These are phyloP conservation scores for Neodon shergylaensis DNA, from an alignment of 2,113 vertebrate genomes.

Conservation along the genomic window DNA sequence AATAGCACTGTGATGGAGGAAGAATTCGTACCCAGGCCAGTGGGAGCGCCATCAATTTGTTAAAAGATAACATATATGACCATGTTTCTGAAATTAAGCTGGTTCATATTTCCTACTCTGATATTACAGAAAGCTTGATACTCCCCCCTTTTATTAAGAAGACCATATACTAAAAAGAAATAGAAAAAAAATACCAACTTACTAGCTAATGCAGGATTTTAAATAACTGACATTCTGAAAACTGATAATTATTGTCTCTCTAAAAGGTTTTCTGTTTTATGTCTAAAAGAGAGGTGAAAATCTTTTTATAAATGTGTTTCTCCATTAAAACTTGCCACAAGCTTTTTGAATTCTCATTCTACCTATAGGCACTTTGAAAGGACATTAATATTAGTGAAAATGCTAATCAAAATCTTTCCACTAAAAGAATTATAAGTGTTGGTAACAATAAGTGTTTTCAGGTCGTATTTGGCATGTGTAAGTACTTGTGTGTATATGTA, in stretches of 20 bases:
- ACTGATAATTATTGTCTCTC: constrained; percentile 8
- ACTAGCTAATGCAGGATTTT: neutral
- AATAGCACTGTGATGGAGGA: neutral
- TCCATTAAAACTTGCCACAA: neutral
- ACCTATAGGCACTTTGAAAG: neutral
- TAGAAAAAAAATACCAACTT: neutral
- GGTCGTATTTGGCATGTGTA: neutral
- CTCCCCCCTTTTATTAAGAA: neutral
- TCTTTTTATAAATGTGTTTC: constrained; percentile 1
- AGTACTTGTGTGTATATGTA: neutral
- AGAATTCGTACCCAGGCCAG: neutral
- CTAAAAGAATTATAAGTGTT: neutral
- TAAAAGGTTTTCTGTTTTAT: neutral
- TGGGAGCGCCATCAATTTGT: neutral
- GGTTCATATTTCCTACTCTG: neutral
- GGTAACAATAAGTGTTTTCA: neutral
- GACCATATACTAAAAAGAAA: neutral
- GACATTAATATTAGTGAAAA: neutral
- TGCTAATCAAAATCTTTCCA: neutral
- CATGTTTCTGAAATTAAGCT: neutral
- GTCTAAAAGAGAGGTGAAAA: neutral
- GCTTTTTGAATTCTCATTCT: neutral
- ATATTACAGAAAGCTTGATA: neutral
- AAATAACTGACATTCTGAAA: neutral
- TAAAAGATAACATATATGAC: neutral